phyloP scores from a whole-genome alignment of 2,797 vertebrate species.

The Oreortyx pictus region DNA sequence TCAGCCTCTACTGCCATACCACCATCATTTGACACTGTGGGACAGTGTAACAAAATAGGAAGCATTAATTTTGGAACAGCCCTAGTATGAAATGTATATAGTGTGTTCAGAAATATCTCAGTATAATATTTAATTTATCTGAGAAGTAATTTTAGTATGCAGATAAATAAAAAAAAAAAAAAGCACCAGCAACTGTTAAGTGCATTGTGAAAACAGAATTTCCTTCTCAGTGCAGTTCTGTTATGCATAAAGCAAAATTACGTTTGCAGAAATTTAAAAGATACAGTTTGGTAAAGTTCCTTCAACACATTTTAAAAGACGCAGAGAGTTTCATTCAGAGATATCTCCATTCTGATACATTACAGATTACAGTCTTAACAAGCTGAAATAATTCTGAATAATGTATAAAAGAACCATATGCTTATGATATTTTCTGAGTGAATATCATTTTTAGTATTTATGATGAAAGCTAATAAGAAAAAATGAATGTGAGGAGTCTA shows the following conservation, averaged over 20 bases:
- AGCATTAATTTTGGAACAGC: background rate
- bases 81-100: conserved; percentile 53
- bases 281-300: background rate
- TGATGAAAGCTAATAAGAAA: background rate
- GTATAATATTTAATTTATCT: conserved; percentile 22
- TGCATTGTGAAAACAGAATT: background rate
- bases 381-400: conserved; percentile 29
- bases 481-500: background rate
- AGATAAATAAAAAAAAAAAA: background rate
- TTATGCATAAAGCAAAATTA: background rate
- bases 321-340: background rate
- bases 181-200: conserved; percentile 19
- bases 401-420: background rate
- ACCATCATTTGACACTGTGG: background rate
- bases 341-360: conserved; percentile 14
- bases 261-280: background rate
- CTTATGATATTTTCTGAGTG: background rate
- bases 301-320: conserved; percentile 37
- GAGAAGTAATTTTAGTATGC: conserved; percentile 48
- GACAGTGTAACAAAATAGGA: background rate
- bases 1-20: background rate
- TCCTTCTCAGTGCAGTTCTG: background rate
- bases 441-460: conserved; percentile 27
- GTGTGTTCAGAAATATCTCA: conserved; percentile 24
- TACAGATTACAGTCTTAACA: conserved; percentile 13